These are phyloP conservation scores for Decapterus maruadsi DNA, from an alignment of 2,797 vertebrate species.

Conservation along the genomic window DNA sequence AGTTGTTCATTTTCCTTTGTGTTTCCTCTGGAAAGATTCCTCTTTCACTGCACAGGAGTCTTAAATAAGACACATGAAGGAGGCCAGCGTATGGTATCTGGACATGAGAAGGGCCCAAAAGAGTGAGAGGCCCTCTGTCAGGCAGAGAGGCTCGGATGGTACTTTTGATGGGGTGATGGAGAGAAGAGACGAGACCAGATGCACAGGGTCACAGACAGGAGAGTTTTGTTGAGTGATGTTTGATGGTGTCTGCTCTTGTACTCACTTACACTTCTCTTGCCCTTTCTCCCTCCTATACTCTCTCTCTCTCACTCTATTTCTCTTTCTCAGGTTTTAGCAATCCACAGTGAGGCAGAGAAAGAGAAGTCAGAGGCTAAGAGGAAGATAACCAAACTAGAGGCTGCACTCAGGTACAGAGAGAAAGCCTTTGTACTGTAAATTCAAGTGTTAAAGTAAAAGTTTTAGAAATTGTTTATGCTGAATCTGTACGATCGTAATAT, in stretches of 20 bases:
- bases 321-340: conserved; percentile 83
- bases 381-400: conserved; percentile 88
- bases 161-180: conserved; percentile 70
- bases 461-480: not conserved
- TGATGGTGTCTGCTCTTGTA: conserved; percentile 64
- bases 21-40: conserved; percentile 38
- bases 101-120: conserved; percentile 66
- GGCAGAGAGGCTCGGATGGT: conserved; percentile 55
- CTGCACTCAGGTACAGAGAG: conserved; percentile 86
- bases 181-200: conserved; percentile 66
- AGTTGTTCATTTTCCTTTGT: conserved; percentile 38
- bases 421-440: conserved; percentile 17
- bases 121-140: conserved; percentile 56
- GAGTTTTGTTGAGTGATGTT: conserved; percentile 69
- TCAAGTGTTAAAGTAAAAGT: not conserved
- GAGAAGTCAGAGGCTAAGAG: conserved; percentile 86
- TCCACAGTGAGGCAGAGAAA: conserved; percentile 88
- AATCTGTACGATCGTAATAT: not conserved
- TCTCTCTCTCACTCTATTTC: not conserved
- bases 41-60: conserved; percentile 25
- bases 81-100: conserved; percentile 50
- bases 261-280: conserved; percentile 43
- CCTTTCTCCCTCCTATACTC: conserved; percentile 1
- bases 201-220: conserved; percentile 62
- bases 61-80: conserved; percentile 44